A percentile compares a stretch with the other conserved stretches of the same genome.
Conservation (phyloP, 2,888 invertebrate species). For the Hirudinaria manillensis region DNA sequence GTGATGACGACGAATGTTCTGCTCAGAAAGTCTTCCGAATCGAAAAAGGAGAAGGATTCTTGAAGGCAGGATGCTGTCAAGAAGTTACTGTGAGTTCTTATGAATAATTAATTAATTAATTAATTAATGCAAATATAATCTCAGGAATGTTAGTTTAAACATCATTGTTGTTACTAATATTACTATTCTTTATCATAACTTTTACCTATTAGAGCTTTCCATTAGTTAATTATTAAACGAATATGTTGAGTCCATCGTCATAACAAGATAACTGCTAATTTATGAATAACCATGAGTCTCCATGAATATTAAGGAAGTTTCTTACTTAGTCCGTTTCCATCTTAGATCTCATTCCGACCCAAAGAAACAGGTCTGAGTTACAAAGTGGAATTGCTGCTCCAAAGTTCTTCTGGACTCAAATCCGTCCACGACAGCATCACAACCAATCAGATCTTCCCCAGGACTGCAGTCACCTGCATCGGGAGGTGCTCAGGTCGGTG, state of each 20-base stretch:
- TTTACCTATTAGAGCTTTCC: too few relatives aligned
- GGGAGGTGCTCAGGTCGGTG: background rate
- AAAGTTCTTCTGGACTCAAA: background rate
- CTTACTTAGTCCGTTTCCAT: background rate
- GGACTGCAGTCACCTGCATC: background rate
- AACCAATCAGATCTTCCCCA: background rate
- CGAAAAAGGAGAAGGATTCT: background rate
- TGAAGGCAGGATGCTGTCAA: background rate
- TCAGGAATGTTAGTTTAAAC: too few relatives aligned
- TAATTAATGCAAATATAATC: too few relatives aligned
- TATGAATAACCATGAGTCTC: too few relatives aligned
- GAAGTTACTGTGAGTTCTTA: conserved; percentile 8
- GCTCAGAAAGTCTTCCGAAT: background rate
- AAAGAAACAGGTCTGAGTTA: background rate
- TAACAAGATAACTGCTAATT: too few relatives aligned
- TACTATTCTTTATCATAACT: too few relatives aligned
- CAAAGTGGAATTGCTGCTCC: conserved; percentile 2
- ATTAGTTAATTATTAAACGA: too few relatives aligned
- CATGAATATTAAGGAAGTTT: too few relatives aligned
- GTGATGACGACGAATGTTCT: background rate
- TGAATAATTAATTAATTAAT: too few relatives aligned
- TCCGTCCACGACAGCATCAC: background rate
- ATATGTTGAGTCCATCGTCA: too few relatives aligned
- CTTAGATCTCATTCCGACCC: background rate
- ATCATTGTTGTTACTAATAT: too few relatives aligned